Conservation (phyloP, 2,888 invertebrate genomes). For the Incurvaria masculella region DNA sequence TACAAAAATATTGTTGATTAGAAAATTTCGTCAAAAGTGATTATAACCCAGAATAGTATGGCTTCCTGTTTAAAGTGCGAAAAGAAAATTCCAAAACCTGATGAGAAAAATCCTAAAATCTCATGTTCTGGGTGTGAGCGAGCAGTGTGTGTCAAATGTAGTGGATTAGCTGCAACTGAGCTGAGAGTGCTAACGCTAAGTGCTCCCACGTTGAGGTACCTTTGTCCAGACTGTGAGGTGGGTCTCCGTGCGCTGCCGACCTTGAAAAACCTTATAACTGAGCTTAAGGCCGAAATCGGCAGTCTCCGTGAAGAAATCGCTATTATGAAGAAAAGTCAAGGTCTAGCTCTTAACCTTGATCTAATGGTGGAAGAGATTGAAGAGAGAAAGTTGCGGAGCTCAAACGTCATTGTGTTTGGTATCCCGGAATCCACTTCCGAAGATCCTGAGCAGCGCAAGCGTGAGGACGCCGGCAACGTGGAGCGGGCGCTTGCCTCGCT, state of each 20-base stretch:
- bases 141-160: background rate
- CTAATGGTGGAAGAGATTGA: background rate
- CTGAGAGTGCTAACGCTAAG: background rate
- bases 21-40: too few species aligned
- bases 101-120: background rate
- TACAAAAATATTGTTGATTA: too few species aligned
- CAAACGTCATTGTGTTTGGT: background rate
- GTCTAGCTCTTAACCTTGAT: background rate
- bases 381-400: background rate
- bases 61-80: background rate
- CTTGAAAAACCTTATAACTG: background rate
- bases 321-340: background rate
- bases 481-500: background rate
- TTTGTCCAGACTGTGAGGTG: background rate
- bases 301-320: background rate
- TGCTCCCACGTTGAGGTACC: background rate
- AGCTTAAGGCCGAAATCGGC: background rate
- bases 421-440: background rate
- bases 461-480: background rate
- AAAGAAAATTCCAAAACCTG: background rate
- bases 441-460: background rate
- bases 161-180: background rate
- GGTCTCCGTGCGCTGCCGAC: background rate
- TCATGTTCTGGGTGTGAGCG: background rate
- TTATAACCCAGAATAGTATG: too few species aligned